These are phyloP conservation scores for Lasiommata megera DNA, from an alignment of 2,888 invertebrate species.

Conservation along the genomic window DNA sequence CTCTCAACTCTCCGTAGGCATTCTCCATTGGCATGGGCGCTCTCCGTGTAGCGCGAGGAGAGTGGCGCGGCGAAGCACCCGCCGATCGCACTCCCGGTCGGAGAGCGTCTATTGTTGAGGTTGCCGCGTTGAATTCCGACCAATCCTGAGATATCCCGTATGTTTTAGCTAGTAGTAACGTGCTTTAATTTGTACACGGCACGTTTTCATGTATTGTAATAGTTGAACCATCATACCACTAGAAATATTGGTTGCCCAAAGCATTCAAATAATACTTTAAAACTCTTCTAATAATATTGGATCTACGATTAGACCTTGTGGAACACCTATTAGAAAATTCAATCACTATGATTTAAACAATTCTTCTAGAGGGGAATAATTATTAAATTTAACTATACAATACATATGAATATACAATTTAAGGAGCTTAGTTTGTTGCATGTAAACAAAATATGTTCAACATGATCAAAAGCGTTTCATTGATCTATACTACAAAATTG, in stretches of 20 bases:
- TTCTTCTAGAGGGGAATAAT: too few species aligned
- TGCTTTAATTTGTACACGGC: neutral
- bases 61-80: slow-evolving; percentile 79
- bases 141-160: slow-evolving; percentile 69
- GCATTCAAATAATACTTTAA: too few species aligned
- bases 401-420: too few species aligned
- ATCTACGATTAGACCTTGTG: neutral
- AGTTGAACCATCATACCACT: too few species aligned
- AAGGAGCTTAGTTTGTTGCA: too few species aligned
- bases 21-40: slow-evolving; percentile 55
- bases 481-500: neutral
- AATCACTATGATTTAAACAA: too few species aligned
- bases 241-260: too few species aligned
- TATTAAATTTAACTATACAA: too few species aligned
- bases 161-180: neutral
- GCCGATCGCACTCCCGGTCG: slow-evolving; percentile 77
- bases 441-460: neutral
- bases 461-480: neutral
- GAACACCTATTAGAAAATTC: neutral
- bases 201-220: too few species aligned
- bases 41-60: slow-evolving; percentile 56
- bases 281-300: neutral
- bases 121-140: slow-evolving; percentile 84
- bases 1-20: slow-evolving; percentile 68
- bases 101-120: slow-evolving; percentile 82